Percentiles rank a stretch among this genome's conserved stretches.
These are phyloP conservation scores for Palythoa grandis DNA, from an alignment of 92 coral and sea anemone species.

Conservation along the genomic window DNA sequence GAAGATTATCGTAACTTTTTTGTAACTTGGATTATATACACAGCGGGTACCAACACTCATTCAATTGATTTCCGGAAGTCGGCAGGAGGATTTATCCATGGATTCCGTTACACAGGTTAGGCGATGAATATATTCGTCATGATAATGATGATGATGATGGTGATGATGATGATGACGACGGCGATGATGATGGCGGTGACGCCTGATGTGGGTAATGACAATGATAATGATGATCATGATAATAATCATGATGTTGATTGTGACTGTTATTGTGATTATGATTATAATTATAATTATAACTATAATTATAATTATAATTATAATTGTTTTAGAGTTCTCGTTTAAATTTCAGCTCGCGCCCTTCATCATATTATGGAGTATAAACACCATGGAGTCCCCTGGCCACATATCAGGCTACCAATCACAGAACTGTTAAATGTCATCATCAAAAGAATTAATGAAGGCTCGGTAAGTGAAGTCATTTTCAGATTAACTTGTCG, in stretches of 20 bases:
- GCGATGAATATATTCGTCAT: background rate
- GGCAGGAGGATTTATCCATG: conserved; percentile 99
- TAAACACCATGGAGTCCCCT: conserved; percentile 84
- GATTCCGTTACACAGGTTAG: conserved; percentile 94
- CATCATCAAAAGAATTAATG: conserved; percentile 84
- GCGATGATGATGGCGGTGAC: background rate
- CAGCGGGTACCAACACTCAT: conserved; percentile 97
- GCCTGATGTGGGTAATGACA: background rate
- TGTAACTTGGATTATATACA: background rate
- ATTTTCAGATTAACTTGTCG: background rate
- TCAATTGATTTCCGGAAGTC: conserved; percentile 93
- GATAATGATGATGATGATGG: background rate
- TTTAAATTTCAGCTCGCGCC: conserved; percentile 74
- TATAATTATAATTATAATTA: background rate
- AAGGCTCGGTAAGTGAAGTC: conserved; percentile 85
- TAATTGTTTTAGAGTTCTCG: background rate
- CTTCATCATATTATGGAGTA: conserved; percentile 81
- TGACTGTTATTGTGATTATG: background rate
- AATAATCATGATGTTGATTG: background rate
- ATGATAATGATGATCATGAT: background rate
- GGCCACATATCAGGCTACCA: conserved; percentile 84
- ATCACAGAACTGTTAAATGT: conserved; percentile 70
- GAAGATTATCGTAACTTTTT: background rate
- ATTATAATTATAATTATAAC: background rate
- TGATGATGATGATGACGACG: background rate